Evolutionary conservation across 2,888 invertebrate species (phyloP), one percentile per base, ranked within the genome.

Genomic region (Metopia argyrocephala): DNA sequence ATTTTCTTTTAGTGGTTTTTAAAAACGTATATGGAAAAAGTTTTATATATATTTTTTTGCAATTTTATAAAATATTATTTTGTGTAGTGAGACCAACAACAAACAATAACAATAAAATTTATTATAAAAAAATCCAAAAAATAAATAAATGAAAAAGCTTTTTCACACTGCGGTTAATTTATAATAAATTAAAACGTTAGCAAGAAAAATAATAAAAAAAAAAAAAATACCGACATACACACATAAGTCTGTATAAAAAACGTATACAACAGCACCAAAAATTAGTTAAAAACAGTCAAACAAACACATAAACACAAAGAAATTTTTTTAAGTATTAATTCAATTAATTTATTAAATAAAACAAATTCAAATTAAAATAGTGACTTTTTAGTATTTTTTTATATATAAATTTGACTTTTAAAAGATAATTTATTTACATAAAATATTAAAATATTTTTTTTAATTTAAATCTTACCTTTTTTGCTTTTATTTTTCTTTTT

Each of bases 121-220:
- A 38, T 73, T 20, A 20, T 31, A 20, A 59, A 59, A 57, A 57
- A 31, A 18, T 61, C 12, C 46, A 68, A 23, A 52, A 48, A 78
- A 66, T 54, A 61, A 70, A 74, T 66, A 66, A 71, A 65, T 59
- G 21, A 28, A 62, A 71, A 62, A 46, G 38, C 56, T 78, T 71
- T 78, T 65, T 59, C 61, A 68, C 78, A 78, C 65, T 81, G 78
- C 28, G 57, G 78, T 74, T 81, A 76, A 78, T 70, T 81, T 70
- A 74, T 52, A 65, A 75, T 61, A 78, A 82, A 76, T 69, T 73
- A 71, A 81, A 78, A 75, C 64, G 71, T 66, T 76, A 76, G 62
- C 57, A 69, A 12, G 57, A 69, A 81, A n/a, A 66, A 52, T 56
- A 70, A 71, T 23, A 56, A 76, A 52, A 59, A 38, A 7, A 38